A percentile compares a stretch with the other conserved stretches of the same genome.
phyloP scores from a whole-genome alignment of 2,888 invertebrate genomes.

The Blastobasis lacticolella region DNA sequence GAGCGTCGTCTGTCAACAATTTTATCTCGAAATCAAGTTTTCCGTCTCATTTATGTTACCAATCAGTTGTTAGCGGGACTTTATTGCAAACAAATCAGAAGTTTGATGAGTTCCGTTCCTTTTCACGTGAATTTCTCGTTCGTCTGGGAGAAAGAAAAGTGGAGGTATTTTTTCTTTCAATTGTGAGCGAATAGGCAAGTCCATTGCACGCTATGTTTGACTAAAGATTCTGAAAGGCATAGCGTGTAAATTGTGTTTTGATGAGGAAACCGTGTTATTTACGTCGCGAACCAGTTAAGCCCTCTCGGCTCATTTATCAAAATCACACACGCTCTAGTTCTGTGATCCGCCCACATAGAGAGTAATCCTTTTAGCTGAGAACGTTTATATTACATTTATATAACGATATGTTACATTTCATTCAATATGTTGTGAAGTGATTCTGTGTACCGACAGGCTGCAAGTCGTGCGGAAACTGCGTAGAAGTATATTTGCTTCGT shows the following conservation, averaged over 20 bases:
- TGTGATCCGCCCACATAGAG: no score
- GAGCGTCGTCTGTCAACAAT: neutral
- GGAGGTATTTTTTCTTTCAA: constrained; percentile 4
- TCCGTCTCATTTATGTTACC: constrained; percentile 23
- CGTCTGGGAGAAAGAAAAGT: constrained; percentile 4
- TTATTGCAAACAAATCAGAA: constrained; percentile 38
- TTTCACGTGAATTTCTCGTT: constrained; percentile 21
- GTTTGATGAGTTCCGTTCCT: constrained; percentile 34
- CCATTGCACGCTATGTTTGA: constrained; percentile 18
- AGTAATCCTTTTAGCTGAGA: no score
- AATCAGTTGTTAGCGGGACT: constrained; percentile 27
- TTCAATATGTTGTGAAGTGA: no score
- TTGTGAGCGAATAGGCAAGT: constrained; percentile 17
- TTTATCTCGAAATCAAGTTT: neutral
- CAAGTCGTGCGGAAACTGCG: no score
- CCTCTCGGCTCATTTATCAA: neutral
- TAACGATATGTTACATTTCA: no score
- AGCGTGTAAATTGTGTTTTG: constrained; percentile 12
- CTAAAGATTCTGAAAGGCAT: constrained; percentile 17
- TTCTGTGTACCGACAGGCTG: no score
- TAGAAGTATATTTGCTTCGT: no score
- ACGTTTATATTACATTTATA: no score
- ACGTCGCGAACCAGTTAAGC: neutral
- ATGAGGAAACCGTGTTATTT: constrained; percentile 12
- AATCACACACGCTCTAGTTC: neutral